phyloP scores from a whole-genome alignment of 2,113 vertebrate genomes.

The Aldabrachelys gigantea region DNA sequence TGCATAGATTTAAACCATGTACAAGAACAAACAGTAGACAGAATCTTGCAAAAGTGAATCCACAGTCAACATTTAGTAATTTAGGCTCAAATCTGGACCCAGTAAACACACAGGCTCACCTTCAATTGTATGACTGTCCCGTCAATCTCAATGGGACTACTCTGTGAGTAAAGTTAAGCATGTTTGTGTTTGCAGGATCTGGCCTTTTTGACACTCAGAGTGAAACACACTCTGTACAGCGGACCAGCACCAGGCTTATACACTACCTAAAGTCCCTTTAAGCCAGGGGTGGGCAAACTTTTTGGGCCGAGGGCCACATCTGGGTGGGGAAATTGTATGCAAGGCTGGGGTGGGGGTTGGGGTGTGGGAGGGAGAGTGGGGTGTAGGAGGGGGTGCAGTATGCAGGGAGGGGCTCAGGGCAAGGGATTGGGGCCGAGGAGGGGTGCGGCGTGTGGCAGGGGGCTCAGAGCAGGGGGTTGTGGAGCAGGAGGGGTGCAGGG shows the following conservation, averaged over 20 bases:
- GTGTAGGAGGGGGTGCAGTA: no score
- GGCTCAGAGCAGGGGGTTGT: no score
- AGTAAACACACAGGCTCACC: neutral
- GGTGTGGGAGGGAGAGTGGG: no score
- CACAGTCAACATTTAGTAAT: neutral
- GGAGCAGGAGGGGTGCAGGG: no score
- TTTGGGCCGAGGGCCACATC: no score
- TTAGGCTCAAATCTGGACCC: neutral
- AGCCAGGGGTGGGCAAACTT: neutral
- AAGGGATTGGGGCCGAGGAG: no score
- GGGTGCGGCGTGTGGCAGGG: no score
- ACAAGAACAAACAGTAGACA: neutral
- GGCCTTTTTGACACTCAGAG: neutral
- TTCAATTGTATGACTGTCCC: neutral
- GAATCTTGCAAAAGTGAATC: neutral
- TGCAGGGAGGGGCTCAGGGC: no score
- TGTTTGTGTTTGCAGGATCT: neutral
- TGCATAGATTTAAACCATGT: neutral
- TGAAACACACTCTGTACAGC: neutral
- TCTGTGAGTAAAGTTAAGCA: neutral
- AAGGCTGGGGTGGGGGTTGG: no score
- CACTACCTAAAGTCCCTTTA: constrained; percentile 3
- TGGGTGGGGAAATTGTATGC: no score
- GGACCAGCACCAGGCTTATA: neutral
- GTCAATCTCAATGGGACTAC: neutral